phyloP scores from a whole-genome alignment of 2,888 invertebrate genomes.

The Tineola bisselliella region DNA sequence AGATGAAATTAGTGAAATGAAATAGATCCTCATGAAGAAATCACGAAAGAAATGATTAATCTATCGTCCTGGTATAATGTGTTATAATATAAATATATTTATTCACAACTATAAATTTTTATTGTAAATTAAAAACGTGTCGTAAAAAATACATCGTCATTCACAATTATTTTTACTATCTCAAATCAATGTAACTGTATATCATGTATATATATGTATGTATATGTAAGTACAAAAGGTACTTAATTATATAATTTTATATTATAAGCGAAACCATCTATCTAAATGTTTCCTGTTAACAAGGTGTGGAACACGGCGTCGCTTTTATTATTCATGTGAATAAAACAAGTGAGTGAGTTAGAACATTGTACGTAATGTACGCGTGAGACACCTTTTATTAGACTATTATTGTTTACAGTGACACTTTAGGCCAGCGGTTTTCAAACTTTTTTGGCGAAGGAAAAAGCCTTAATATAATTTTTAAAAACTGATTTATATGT shows the following conservation, averaged over 20 bases:
- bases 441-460: too few species aligned
- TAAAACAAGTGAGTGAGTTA: background rate
- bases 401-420: background rate
- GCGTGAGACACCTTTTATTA: background rate
- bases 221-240: background rate
- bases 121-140: background rate
- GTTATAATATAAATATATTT: too few species aligned
- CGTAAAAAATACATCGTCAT: background rate
- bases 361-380: too few species aligned
- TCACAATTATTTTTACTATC: background rate
- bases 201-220: background rate
- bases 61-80: too few species aligned
- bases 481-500: too few species aligned
- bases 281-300: slow-evolving; percentile 15
- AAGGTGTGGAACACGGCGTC: background rate
- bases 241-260: slow-evolving; percentile 13
- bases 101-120: too few species aligned
- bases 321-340: background rate
- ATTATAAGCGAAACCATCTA: slow-evolving; percentile 8
- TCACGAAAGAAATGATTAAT: too few species aligned
- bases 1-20: too few species aligned
- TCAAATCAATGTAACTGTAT: background rate
- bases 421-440: too few species aligned
- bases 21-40: too few species aligned
- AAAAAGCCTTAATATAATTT: too few species aligned